Evolutionary conservation across 2,113 vertebrate species (phyloP), one percentile per base, ranked within the genome.

Genomic region (Seriola rivoliana): DNA sequence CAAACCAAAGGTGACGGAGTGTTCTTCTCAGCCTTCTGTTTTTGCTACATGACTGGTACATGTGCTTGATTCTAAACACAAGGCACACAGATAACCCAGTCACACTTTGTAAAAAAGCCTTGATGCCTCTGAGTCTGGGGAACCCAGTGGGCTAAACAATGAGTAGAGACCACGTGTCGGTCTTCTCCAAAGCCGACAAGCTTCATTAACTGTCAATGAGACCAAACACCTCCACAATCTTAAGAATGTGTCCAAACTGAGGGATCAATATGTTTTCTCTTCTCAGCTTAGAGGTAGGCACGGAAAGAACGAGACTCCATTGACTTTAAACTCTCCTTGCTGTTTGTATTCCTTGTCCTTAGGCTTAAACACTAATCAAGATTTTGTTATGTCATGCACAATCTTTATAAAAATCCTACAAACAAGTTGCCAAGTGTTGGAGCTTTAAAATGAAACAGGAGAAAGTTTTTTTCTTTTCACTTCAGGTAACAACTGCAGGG

Each of bases 161-260:
- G 23, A 78, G 62, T 36, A 13, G 73, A 84, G 73, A 84, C 19
- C 57, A 50, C 7, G 17, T 36, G 75, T 67, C 68, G 8, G 46
- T 74, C 1, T 67, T 85, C 42, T 71, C 57, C 34, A 72, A 74
- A 73, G 80, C 84, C 5, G 46, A 65, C 85, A 34, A 75, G 89
- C 90, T 80, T 87, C 81, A 80, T 85, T 89, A 80, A 80, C 64
- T 74, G 79, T 87, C 87, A 88, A 62, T 78, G 85, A 92, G 83
- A 89, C 85, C 86, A 88, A 92, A 87, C 89, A 25, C 78, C 66
- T 86, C 78, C 78, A 52, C 69, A 19, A 70, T 82, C 55, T 38
- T 36, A 21, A 76, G 81, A 85, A 81, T 59, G 52, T 73, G 64
- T 90, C 87, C 82, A 88, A 62, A 90, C 72, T 46, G 68, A 86